Base-by-base conservation (phyloP, 1,140 invertebrate genomes). In the Pristionchus pacificus region DNA sequence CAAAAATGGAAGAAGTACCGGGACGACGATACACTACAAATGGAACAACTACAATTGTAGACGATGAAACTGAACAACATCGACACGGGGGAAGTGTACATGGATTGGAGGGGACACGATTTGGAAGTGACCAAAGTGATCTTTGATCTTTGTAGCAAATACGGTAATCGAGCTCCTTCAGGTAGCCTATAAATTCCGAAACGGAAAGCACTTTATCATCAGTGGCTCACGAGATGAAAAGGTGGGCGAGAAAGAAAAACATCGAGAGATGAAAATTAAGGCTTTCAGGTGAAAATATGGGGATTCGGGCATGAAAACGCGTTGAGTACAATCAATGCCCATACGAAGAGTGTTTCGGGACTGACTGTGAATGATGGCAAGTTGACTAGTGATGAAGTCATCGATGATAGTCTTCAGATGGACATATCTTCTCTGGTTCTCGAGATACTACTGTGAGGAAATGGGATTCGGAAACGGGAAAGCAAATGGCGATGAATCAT, bases 401-500 rank as follows among this genome's bases (percentile, higher is more conserved):
- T 14, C 19, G 31, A 19, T 64, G n/a, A n/a, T n/a, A n/a, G n/a
- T n/a, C n/a, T n/a, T 64, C 6, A 64, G 62, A 64, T 31, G 31
- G 31, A 15, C 31, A 31, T n/a, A 27, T 64, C 19, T 25, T 38
- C 3, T 66, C 65, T 66, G 65, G 30, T 3, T 49, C 31, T 57
- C 31, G 65, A 57, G 65, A 66, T 27, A 38, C 31, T 2, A 49
- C 32, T 2, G 14, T 66, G 3, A 2, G 38, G 14, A 24, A 38
- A 55, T 66, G 65, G 65, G 65, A 66, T 66, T 2, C 65, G 14
- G 49, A n/a, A 14, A 66, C 31, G 29, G 49, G 49, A 57, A 30
- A 38, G 14, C 31, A 49, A 25, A 38, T 55, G 2, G 14, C 19
- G 2, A n/a, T 49, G 25, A n/a, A 66, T 24, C 25, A 2, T 6